Conservation (phyloP, 2,888 invertebrate species). For the Linyphia triangularis region DNA sequence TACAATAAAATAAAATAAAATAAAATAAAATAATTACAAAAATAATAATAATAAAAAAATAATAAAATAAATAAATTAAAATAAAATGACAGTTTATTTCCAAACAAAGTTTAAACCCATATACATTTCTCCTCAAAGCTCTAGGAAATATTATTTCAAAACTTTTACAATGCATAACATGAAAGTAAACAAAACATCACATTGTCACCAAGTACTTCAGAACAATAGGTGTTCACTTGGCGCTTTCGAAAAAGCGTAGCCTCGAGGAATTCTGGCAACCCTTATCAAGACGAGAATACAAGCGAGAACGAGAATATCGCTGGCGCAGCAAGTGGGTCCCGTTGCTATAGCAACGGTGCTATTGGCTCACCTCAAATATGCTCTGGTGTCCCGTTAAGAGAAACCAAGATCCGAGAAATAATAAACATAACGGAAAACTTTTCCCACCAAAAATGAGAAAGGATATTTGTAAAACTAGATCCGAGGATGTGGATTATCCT, state of each 20-base stretch:
- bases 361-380: conserved; percentile 65
- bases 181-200: too few species aligned
- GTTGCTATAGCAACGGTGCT: conserved; percentile 60
- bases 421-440: conserved; percentile 24
- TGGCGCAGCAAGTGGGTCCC: conserved; percentile 68
- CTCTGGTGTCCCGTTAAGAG: conserved; percentile 47
- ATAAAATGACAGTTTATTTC: too few species aligned
- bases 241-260: background rate
- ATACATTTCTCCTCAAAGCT: too few species aligned
- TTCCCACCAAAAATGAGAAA: conserved; percentile 15
- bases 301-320: conserved; percentile 36
- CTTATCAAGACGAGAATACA: background rate
- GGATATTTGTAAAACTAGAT: conserved; percentile 29
- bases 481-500: background rate
- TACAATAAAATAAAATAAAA: too few species aligned
- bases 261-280: background rate
- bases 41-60: too few species aligned
- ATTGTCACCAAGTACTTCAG: too few species aligned
- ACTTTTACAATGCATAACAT: too few species aligned
- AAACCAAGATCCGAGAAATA: background rate
- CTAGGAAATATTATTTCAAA: too few species aligned
- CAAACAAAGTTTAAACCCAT: too few species aligned
- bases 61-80: too few species aligned
- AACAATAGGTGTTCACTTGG: background rate
- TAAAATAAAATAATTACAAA: too few species aligned